Percentiles rank a stretch among this genome's conserved stretches.
phyloP scores from a whole-genome alignment of 2,888 invertebrate genomes.

The Malacosoma neustria region DNA sequence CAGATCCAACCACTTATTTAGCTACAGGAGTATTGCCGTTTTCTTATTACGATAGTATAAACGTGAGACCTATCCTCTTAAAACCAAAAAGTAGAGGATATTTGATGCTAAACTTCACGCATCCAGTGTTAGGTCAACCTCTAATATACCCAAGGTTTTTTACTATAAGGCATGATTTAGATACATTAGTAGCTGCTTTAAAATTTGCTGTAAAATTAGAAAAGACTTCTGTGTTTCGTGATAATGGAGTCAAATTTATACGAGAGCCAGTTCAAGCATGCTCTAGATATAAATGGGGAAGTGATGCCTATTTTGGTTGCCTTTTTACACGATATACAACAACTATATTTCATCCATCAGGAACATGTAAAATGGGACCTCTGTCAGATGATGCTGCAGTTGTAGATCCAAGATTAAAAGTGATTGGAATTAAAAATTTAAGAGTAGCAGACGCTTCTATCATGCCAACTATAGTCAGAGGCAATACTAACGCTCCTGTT shows the following conservation, averaged over 20 bases:
- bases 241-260: conserved; percentile 69
- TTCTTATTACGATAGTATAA: conserved; percentile 76
- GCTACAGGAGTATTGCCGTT: conserved; percentile 62
- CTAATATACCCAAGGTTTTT: conserved; percentile 81
- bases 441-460: conserved; percentile 87
- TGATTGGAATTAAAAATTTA: conserved; percentile 52
- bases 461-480: conserved; percentile 86
- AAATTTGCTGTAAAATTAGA: conserved; percentile 73
- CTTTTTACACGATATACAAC: conserved; percentile 75
- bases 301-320: conserved; percentile 79
- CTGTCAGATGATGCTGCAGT: conserved; percentile 45
- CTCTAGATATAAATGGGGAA: conserved; percentile 65
- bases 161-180: conserved; percentile 74
- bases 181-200: conserved; percentile 75
- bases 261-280: conserved; percentile 75
- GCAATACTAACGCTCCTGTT: conserved; percentile 87
- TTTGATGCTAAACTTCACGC: conserved; percentile 74
- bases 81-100: conserved; percentile 77
- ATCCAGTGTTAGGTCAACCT: conserved; percentile 81
- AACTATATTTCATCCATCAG: conserved; percentile 64
- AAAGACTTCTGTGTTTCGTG: conserved; percentile 68
- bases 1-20: conserved; percentile 66
- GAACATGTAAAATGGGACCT: conserved; percentile 58
- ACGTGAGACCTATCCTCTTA: conserved; percentile 76
- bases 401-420: conserved; percentile 41